Base-by-base conservation (phyloP, 2,113 vertebrate species). In the Eretmochelys imbricata region DNA sequence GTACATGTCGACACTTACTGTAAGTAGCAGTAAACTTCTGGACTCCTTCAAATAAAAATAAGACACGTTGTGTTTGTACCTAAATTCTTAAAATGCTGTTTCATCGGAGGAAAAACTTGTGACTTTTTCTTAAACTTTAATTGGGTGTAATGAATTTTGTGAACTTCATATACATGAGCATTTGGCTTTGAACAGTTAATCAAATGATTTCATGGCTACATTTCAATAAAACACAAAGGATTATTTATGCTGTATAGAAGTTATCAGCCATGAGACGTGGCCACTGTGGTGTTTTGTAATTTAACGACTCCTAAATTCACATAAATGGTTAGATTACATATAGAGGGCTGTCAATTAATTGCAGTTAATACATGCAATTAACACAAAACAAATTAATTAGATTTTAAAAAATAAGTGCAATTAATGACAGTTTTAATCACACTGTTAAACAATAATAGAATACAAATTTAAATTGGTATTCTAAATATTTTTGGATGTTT, bases 1-100 rank as follows among this genome's bases (percentile, higher is more conserved):
- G 84, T 99, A 99, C 65, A 98, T 99, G 97, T 98, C 99, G 88
- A 99, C 99, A 0, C 99, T 99, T n/a, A 99, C 99, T 2, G 99
- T 99, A 96, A 99, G 99, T 97, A 96, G 10, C 17, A 80, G 11
- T 4, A 80, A 22, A 76, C 82, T 62, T 54, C 65, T 17, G 42
- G 54, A 16, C 10, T 72, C 27, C 10, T 54, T 90, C 0, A 1
- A 17, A 69, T 75, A 59, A 57, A 22, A 91, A 76, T 24, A 3
- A 51, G 29, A 51, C 38, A 38, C 48, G 16, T 14, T 87, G 5
- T 17, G 4, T 75, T 87, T 82, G 50, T 88, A 24, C 38, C 69
- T 94, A 51, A 24, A 55, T 85, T 10, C 72, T 84, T 31, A 83
- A 38, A 20, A 42, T 88, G 49, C 51, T 89, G 16, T 9, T 83